phyloP scores from a whole-genome alignment of 1,140 invertebrate genomes.

The Penaeus indicus region DNA sequence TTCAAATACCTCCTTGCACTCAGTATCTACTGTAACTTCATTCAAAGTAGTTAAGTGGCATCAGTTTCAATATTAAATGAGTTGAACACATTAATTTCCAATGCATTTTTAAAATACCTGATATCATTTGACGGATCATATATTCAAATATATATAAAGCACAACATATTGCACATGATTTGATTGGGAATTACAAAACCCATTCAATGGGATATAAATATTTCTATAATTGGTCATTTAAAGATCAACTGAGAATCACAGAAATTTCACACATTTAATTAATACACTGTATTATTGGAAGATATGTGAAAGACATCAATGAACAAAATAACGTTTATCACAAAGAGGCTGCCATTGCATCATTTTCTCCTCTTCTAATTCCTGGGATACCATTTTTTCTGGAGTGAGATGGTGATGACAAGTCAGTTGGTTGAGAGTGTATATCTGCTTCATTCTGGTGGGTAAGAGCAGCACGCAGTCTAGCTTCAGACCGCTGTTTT shows the following conservation, averaged over 20 bases:
- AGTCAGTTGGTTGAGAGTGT: constrained; percentile 35
- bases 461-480: not conserved
- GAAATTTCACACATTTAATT: not conserved
- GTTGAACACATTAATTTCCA: no score
- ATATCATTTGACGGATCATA: no score
- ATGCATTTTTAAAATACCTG: no score
- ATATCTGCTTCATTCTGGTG: not conserved
- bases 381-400: constrained; percentile 38
- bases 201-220: not conserved
- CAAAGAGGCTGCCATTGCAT: constrained; percentile 42
- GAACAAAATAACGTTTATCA: constrained; percentile 16
- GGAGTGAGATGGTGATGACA: constrained; percentile 23
- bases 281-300: constrained; percentile 11
- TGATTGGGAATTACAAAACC: not conserved
- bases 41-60: no score
- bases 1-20: no score
- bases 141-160: not conserved
- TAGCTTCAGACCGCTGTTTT: not conserved
- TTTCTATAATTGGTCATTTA: not conserved
- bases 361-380: constrained; percentile 38
- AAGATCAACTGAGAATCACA: not conserved
- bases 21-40: no score
- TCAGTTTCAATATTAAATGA: no score
- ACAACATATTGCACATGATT: constrained; percentile 23
- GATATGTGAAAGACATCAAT: constrained; percentile 14